A percentile compares a stretch with the other conserved stretches of the same genome.
Conservation (phyloP, 2,888 invertebrate genomes). For the Patella pellucida region DNA sequence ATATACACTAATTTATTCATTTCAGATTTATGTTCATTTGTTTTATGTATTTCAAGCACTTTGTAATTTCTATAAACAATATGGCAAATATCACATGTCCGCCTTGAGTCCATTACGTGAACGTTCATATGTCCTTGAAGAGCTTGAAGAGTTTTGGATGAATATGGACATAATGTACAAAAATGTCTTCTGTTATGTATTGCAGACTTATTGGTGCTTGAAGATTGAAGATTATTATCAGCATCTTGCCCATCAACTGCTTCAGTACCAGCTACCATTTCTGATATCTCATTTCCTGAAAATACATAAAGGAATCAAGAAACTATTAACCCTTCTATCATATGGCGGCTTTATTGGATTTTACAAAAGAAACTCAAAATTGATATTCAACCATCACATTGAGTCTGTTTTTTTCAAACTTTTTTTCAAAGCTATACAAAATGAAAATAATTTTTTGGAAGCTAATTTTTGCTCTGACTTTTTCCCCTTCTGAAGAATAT, state of each 20-base stretch:
- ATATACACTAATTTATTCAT: background rate
- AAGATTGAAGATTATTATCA: background rate
- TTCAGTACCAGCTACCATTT: background rate
- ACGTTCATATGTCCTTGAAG: background rate
- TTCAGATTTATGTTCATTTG: background rate
- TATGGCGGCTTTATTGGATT: too few species aligned
- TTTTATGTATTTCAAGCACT: background rate
- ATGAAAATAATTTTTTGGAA: too few species aligned
- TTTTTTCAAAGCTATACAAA: too few species aligned
- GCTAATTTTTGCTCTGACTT: too few species aligned
- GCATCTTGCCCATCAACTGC: background rate
- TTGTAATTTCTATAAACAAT: background rate
- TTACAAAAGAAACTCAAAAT: too few species aligned
- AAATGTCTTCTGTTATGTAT: background rate
- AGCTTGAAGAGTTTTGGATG: background rate
- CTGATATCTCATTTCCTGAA: background rate
- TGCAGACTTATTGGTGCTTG: background rate
- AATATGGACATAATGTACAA: background rate
- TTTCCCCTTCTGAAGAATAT: too few species aligned
- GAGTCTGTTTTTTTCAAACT: too few species aligned
- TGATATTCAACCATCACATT: too few species aligned
- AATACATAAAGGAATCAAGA: background rate
- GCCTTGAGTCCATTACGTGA: background rate
- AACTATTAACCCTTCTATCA: too few species aligned
- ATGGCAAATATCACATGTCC: background rate